Evolutionary conservation across 2,113 vertebrate species (phyloP).

Genomic region (Actenoides hombroni): DNA sequence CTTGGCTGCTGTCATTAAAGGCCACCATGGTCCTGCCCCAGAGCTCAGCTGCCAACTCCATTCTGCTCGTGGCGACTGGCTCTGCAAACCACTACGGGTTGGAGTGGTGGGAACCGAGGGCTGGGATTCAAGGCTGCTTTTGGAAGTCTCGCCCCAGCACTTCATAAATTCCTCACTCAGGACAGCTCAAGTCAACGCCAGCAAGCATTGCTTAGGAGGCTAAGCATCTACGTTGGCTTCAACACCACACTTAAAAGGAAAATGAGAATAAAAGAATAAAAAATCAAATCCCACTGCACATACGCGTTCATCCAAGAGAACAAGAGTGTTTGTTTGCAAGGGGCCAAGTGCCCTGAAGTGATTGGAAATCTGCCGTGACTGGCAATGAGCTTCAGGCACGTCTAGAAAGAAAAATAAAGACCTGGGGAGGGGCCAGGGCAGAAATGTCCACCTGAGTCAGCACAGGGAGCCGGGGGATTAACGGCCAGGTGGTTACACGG

Average conservation of each 20-base stretch:
- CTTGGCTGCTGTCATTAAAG: background rate
- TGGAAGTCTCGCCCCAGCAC: background rate
- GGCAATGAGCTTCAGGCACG: background rate
- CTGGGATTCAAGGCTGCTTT: accelerated
- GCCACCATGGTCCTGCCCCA: background rate
- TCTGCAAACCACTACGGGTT: accelerated
- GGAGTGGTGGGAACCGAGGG: accelerated
- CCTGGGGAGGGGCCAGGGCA: background rate
- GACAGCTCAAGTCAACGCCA: background rate
- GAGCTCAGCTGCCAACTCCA: background rate
- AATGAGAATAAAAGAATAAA: background rate
- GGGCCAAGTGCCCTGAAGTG: background rate
- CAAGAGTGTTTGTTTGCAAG: background rate
- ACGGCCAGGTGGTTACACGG: accelerated
- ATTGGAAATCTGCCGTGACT: background rate
- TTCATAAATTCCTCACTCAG: background rate
- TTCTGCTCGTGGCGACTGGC: background rate
- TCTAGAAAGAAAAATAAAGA: background rate
- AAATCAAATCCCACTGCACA: background rate
- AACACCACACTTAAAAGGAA: background rate
- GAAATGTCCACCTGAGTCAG: background rate
- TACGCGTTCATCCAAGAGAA: background rate
- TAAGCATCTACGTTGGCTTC: background rate
- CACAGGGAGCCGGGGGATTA: background rate
- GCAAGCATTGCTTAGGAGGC: background rate